Evolutionary conservation across 2,797 vertebrate genomes (phyloP).

Genomic region (Cirrhinus mrigala): DNA sequence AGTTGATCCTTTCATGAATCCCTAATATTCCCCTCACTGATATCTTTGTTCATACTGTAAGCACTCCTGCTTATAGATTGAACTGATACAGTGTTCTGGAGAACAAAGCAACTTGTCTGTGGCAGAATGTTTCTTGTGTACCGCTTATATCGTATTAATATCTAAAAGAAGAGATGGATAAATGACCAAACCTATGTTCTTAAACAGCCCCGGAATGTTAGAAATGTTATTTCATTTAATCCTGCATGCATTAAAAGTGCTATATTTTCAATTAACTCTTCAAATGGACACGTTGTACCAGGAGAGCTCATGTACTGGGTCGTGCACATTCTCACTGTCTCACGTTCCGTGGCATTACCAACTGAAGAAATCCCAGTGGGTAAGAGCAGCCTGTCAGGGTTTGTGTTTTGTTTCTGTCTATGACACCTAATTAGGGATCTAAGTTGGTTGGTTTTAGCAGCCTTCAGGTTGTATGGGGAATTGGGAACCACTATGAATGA

Average conservation of each 20-base stretch:
- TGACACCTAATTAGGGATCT: slow-evolving; percentile 81
- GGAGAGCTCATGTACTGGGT: slow-evolving; percentile 63
- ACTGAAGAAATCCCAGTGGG: slow-evolving; percentile 75
- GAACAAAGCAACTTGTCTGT: neutral
- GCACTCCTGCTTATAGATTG: slow-evolving; percentile 21
- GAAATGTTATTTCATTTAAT: neutral
- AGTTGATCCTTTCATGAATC: slow-evolving; percentile 45
- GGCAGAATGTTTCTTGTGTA: neutral
- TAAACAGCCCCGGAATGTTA: neutral
- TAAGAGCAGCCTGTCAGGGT: slow-evolving; percentile 74
- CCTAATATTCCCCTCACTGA: slow-evolving; percentile 13
- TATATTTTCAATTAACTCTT: slow-evolving; percentile 48
- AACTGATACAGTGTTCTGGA: neutral
- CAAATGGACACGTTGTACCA: slow-evolving; percentile 58
- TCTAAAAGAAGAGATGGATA: neutral
- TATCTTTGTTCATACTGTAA: slow-evolving; percentile 38
- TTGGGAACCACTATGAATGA: slow-evolving; percentile 73
- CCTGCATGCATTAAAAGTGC: neutral
- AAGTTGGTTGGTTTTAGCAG: slow-evolving; percentile 70
- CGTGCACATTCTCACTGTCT: slow-evolving; percentile 63
- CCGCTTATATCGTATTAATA: neutral
- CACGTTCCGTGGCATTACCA: slow-evolving; percentile 68
- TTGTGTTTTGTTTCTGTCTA: slow-evolving; percentile 76
- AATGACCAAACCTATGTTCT: neutral
- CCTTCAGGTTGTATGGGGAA: slow-evolving; percentile 65